Conservation (phyloP, 1,140 invertebrate species). For the Bathynomus jamesi region DNA sequence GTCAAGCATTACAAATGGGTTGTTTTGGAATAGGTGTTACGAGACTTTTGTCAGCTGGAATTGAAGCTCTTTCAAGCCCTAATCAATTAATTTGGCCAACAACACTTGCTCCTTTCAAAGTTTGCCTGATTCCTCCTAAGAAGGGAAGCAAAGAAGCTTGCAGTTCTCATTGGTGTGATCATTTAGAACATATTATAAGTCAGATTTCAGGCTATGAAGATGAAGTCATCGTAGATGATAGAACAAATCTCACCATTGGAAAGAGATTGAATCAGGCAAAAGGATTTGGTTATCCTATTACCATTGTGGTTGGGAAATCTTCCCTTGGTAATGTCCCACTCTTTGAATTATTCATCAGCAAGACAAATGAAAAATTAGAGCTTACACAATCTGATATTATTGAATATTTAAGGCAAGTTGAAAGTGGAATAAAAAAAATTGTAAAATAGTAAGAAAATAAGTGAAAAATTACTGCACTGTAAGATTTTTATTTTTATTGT, state of each 20-base stretch:
- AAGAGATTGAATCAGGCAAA: not conserved
- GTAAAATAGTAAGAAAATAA: too few relatives aligned
- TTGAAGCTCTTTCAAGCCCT: not conserved
- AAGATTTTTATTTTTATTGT: too few relatives aligned
- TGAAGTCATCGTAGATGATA: constrained; percentile 11
- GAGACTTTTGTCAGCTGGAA: not conserved
- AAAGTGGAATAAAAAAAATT: too few relatives aligned
- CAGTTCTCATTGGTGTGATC: constrained; percentile 1
- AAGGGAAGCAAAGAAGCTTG: constrained; percentile 11
- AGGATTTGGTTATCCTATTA: constrained; percentile 2
- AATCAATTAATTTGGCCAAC: constrained; percentile 1
- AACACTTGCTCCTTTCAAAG: constrained; percentile 3
- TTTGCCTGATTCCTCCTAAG: constrained; percentile 4
- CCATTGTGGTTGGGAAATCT: not conserved
- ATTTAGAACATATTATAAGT: not conserved
- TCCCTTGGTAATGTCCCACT: not conserved
- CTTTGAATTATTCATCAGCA: constrained; percentile 10
- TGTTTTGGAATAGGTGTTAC: constrained; percentile 11
- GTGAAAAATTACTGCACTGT: too few relatives aligned
- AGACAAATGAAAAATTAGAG: not conserved
- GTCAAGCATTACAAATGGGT: not conserved
- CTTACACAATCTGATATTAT: not conserved
- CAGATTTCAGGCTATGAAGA: not conserved
- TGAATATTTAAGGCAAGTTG: too few relatives aligned
- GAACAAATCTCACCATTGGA: not conserved